Percentiles rank a stretch among this genome's conserved stretches.
Evolutionary conservation across 2,888 invertebrate genomes (phyloP).

Genomic region (Nephrotoma guestfalica): DNA sequence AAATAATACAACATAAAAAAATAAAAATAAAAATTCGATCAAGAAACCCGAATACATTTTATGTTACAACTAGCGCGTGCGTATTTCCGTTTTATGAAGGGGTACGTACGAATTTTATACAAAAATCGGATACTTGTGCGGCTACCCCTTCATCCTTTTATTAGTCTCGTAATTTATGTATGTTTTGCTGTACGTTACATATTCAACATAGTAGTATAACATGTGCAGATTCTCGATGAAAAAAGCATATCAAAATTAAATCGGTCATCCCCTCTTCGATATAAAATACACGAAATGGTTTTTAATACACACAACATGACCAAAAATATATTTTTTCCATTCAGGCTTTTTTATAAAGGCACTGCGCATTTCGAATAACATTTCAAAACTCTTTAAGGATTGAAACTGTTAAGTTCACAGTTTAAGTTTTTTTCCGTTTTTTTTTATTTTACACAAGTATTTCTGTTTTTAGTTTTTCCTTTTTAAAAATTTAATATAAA

Average conservation of each 20-base stretch:
- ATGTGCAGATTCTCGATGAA: neutral
- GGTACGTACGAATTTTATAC: neutral
- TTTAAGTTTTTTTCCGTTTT: neutral
- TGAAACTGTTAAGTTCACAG: constrained; percentile 35
- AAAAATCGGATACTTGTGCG: neutral
- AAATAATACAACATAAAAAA: neutral
- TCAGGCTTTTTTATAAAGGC: constrained; percentile 24
- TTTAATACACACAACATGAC: neutral
- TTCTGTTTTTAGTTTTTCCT: constrained; percentile 1
- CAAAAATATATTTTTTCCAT: neutral
- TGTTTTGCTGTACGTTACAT: neutral
- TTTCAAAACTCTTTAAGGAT: constrained; percentile 36
- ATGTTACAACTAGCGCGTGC: neutral
- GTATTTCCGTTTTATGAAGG: neutral
- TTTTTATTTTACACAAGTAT: neutral
- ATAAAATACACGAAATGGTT: neutral
- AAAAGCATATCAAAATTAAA: neutral
- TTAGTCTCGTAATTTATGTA: neutral
- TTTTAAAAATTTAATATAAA: neutral
- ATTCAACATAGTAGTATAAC: neutral
- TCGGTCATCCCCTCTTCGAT: neutral
- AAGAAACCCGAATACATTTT: neutral
- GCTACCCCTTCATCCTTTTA: neutral
- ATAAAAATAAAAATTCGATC: neutral
- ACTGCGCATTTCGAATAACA: constrained; percentile 23